Evolutionary conservation across 2,888 invertebrate species (phyloP).

Genomic region (Melinaea marsaeus): DNA sequence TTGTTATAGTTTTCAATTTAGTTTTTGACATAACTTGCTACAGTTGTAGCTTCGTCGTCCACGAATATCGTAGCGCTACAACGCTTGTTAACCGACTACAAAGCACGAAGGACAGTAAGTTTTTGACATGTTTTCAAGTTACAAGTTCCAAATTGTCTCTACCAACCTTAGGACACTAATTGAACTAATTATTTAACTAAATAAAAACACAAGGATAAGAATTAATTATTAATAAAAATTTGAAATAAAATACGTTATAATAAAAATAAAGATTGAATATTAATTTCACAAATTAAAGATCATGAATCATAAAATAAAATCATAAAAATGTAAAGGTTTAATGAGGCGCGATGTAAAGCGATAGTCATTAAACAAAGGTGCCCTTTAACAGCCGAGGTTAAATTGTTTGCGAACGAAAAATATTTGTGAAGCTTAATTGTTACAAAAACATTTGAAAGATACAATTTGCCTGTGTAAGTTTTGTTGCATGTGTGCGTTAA

Average conservation of each 20-base stretch:
- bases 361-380: conserved; percentile 19
- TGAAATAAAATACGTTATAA: too few species aligned
- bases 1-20: too few species aligned
- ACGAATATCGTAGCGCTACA: too few species aligned
- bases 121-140: conserved; percentile 5
- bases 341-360: conserved; percentile 20
- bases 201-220: too few species aligned
- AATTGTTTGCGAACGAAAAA: conserved; percentile 2
- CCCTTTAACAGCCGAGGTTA: conserved; percentile 1
- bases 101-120: neutral
- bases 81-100: neutral
- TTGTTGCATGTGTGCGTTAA: neutral
- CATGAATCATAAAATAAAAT: conserved; percentile 1
- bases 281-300: neutral
- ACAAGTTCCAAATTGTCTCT: neutral
- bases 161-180: neutral
- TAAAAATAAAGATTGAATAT: too few species aligned
- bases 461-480: neutral
- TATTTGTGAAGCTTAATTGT: conserved; percentile 12
- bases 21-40: too few species aligned
- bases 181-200: neutral
- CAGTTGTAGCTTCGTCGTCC: too few species aligned
- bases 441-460: neutral
- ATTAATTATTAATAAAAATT: too few species aligned
- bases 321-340: conserved; percentile 15